Conservation (phyloP, 2,888 invertebrate species). For the Drosophila buzzatii region DNA sequence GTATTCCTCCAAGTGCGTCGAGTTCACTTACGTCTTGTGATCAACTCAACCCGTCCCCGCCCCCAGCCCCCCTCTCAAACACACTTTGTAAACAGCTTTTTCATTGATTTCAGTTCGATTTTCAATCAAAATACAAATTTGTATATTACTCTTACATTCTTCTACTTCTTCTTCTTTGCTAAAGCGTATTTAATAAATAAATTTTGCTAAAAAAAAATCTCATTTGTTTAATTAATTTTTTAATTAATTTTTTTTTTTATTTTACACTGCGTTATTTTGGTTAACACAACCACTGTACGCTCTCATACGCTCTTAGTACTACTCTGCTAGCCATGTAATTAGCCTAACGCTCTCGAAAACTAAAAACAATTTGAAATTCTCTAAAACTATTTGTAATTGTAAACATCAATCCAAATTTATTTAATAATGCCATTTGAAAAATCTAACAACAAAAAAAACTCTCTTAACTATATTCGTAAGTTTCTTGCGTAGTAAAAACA, state of each 20-base stretch:
- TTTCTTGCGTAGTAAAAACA: constrained; percentile 75
- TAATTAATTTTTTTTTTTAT: neutral
- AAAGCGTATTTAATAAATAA: constrained; percentile 15
- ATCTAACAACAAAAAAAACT: constrained; percentile 23
- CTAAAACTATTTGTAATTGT: constrained; percentile 42
- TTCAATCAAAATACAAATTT: constrained; percentile 23
- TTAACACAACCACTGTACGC: constrained; percentile 49
- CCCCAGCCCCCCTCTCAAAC: constrained; percentile 8
- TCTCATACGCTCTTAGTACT: constrained; percentile 75
- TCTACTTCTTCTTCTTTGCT: constrained; percentile 23
- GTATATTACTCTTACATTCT: constrained; percentile 19
- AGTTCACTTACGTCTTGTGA: constrained; percentile 30
- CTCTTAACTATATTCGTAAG: constrained; percentile 68
- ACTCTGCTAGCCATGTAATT: constrained; percentile 73
- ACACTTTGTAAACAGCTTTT: constrained; percentile 48
- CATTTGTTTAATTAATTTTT: constrained; percentile 5
- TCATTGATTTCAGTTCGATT: constrained; percentile 24
- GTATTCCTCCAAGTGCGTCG: constrained; percentile 29
- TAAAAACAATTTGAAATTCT: constrained; percentile 34
- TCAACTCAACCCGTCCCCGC: constrained; percentile 15
- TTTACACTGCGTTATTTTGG: constrained; percentile 25
- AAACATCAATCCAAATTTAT: constrained; percentile 46
- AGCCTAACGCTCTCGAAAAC: constrained; percentile 49
- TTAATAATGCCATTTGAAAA: constrained; percentile 42
- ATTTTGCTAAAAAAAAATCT: constrained; percentile 19